A percentile compares a stretch with the other conserved stretches of the same genome.
phyloP scores from a whole-genome alignment of 1,140 invertebrate species.

The Liolophura sinensis region DNA sequence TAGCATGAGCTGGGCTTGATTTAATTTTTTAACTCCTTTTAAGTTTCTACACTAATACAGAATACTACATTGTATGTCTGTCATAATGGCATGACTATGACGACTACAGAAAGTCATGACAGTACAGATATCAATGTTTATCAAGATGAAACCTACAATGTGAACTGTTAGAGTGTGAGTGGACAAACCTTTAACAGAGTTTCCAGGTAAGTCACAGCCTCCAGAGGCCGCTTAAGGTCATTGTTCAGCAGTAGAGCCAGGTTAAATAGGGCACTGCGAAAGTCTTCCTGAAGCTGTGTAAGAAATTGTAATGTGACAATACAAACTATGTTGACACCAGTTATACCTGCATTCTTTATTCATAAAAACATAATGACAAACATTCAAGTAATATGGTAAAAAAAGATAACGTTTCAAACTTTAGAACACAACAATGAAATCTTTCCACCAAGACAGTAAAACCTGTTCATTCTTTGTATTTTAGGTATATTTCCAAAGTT shows the following conservation, averaged over 20 bases:
- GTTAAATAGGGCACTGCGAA: conserved; percentile 93
- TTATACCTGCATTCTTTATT: not conserved
- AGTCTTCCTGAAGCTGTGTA: conserved; percentile 62
- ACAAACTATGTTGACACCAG: not conserved
- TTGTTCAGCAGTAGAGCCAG: conserved; percentile 82
- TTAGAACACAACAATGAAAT: no score
- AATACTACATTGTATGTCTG: no score
- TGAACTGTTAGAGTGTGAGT: not conserved
- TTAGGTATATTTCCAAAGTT: conserved; percentile 76
- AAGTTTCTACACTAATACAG: no score
- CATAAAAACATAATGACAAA: no score
- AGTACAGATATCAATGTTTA: conserved; percentile 6
- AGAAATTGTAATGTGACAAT: not conserved
- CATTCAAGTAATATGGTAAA: no score
- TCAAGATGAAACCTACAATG: not conserved
- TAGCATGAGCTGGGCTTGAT: no score
- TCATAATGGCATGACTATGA: not conserved
- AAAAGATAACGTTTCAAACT: no score
- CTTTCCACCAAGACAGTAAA: not conserved
- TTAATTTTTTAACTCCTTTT: no score
- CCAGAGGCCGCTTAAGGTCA: conserved; percentile 83
- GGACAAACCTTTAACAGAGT: conserved; percentile 72
- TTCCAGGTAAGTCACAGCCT: conserved; percentile 90
- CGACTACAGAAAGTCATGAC: not conserved
- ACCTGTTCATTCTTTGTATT: not conserved